Percentiles rank a stretch among this genome's conserved stretches.
phyloP scores from a whole-genome alignment of 2,113 vertebrate species.

The Oncorhynchus kisutch region DNA sequence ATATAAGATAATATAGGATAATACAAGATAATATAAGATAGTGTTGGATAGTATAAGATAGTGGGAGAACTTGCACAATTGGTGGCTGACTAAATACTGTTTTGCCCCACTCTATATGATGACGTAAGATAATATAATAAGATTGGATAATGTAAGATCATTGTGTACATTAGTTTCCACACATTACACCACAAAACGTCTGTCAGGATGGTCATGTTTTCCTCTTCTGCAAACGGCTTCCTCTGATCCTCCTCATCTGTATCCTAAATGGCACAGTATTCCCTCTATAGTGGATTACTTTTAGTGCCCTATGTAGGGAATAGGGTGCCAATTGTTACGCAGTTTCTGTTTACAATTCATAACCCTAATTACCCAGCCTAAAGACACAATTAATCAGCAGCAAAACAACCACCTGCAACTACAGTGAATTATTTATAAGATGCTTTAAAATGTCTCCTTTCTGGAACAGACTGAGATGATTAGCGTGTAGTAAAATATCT shows the following conservation, averaged over 20 bases:
- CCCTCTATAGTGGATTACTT: no score
- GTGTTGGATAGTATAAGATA: no score
- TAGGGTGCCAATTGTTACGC: slow-evolving; percentile 3
- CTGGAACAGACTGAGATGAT: background rate
- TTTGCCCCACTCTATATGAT: no score
- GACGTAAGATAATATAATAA: no score
- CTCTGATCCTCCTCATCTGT: background rate
- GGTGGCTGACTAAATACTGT: no score
- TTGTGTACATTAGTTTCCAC: no score
- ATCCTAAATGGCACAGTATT: no score
- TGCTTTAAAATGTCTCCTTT: slow-evolving; percentile 32
- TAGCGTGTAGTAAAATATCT: background rate
- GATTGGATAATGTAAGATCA: no score
- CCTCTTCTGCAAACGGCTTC: background rate
- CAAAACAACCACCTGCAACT: slow-evolving; percentile 56
- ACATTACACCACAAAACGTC: background rate
- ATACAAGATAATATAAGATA: no score
- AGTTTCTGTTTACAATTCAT: slow-evolving; percentile 39
- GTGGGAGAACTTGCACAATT: no score
- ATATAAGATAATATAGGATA: no score
- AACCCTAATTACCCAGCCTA: slow-evolving; percentile 47
- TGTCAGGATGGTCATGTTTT: background rate
- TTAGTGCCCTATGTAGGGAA: no score
- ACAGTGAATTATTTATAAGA: slow-evolving; percentile 59
- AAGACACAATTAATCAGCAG: slow-evolving; percentile 51